A percentile compares a stretch with the other conserved stretches of the same genome.
Conservation (phyloP, 2,797 vertebrate species). For the Coranthus polyacanthus region DNA sequence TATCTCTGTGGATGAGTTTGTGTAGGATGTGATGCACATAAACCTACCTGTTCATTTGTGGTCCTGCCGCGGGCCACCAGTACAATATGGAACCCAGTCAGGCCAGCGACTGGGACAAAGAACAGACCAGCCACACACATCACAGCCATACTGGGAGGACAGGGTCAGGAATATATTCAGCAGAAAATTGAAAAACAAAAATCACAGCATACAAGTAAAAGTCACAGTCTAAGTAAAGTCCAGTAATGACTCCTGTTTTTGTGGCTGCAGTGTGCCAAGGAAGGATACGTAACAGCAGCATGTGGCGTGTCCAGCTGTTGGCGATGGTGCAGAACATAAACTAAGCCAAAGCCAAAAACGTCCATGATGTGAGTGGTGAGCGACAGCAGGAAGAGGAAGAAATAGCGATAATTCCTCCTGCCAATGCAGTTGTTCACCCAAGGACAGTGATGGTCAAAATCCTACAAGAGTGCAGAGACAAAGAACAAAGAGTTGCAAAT, state of each 20-base stretch:
- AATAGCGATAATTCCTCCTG: slow-evolving; percentile 97
- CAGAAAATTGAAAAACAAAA: neutral
- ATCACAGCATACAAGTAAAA: neutral
- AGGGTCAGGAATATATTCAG: slow-evolving; percentile 60
- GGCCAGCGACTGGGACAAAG: slow-evolving; percentile 95
- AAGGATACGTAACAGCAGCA: slow-evolving; percentile 97
- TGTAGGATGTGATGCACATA: neutral
- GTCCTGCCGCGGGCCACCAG: slow-evolving; percentile 96
- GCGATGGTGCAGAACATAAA: slow-evolving; percentile 92
- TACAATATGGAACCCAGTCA: slow-evolving; percentile 97
- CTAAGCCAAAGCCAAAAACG: slow-evolving; percentile 94
- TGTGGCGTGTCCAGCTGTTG: slow-evolving; percentile 91
- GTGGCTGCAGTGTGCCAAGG: neutral
- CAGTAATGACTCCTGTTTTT: neutral
- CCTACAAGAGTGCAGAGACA: slow-evolving; percentile 79
- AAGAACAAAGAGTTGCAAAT: slow-evolving; percentile 1
- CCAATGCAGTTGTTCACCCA: slow-evolving; percentile 99
- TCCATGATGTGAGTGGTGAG: slow-evolving; percentile 95
- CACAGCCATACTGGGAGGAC: slow-evolving; percentile 91
- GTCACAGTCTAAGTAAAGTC: neutral
- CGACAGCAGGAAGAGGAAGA: slow-evolving; percentile 97
- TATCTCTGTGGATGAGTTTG: no score
- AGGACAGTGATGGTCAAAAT: slow-evolving; percentile 99
- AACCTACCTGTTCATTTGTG: slow-evolving; percentile 95
- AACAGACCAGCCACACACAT: slow-evolving; percentile 98